These are phyloP conservation scores for Lymantria monacha DNA, from an alignment of 2,888 invertebrate genomes.

Conservation along the genomic window DNA sequence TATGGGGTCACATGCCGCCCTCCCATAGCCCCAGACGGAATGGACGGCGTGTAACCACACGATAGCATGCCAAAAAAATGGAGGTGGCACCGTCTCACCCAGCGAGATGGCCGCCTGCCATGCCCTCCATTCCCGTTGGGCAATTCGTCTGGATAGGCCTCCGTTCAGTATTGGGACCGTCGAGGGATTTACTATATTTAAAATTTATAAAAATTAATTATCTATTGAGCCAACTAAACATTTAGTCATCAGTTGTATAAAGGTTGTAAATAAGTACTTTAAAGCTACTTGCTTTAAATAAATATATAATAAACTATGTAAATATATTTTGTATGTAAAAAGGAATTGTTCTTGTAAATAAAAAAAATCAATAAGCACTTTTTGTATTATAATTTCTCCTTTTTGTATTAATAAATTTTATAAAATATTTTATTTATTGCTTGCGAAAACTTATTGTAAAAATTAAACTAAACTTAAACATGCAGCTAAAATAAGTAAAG, in stretches of 20 bases:
- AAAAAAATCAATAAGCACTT: constrained; percentile 62
- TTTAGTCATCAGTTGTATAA: too few relatives aligned
- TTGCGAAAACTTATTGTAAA: constrained; percentile 47
- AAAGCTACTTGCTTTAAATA: too few relatives aligned
- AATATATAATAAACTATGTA: background rate
- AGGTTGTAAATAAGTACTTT: background rate
- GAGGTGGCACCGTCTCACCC: too few relatives aligned
- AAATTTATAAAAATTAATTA: too few relatives aligned
- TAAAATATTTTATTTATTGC: constrained; percentile 58
- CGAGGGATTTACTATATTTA: too few relatives aligned
- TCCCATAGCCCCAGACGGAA: too few relatives aligned
- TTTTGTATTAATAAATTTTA: constrained; percentile 41
- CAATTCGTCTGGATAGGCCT: background rate
- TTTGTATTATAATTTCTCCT: constrained; percentile 51
- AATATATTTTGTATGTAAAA: background rate
- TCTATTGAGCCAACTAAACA: too few relatives aligned
- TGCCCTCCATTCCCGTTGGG: background rate
- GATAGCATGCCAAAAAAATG: too few relatives aligned
- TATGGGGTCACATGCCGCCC: too few relatives aligned
- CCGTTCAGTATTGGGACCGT: too few relatives aligned
- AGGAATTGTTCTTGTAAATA: constrained; percentile 37
- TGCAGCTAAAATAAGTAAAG: constrained; percentile 17
- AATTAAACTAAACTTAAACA: constrained; percentile 27
- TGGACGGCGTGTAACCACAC: too few relatives aligned
- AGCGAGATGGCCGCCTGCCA: background rate